These are phyloP conservation scores for Pogoniulus pusillus DNA, from an alignment of 2,797 vertebrate species.

Conservation along the genomic window DNA sequence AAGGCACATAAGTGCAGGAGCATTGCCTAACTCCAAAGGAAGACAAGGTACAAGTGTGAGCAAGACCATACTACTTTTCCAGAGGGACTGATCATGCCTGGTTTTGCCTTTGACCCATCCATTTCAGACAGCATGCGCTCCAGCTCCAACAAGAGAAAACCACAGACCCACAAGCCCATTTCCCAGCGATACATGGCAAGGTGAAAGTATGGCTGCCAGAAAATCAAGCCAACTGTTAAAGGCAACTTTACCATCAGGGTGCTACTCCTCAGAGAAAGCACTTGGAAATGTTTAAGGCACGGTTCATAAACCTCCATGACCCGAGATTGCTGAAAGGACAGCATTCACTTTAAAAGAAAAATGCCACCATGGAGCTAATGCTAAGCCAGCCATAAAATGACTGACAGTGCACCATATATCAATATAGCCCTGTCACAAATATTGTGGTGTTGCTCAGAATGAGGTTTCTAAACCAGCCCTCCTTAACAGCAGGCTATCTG, in stretches of 20 bases:
- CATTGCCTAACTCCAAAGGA: not conserved
- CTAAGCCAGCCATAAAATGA: not conserved
- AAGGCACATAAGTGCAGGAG: not conserved
- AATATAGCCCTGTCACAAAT: not conserved
- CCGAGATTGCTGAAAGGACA: not conserved
- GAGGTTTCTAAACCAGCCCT: not conserved
- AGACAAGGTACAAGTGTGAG: not conserved
- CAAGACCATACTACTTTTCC: not conserved
- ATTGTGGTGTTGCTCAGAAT: not conserved
- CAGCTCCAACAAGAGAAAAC: not conserved
- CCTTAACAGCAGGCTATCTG: conserved; percentile 17
- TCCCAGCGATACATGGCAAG: not conserved
- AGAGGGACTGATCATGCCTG: not conserved
- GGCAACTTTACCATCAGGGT: not conserved
- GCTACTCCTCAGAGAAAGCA: not conserved
- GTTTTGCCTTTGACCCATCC: not conserved
- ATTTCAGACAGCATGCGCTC: not conserved
- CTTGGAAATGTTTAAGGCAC: not conserved
- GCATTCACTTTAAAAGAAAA: not conserved
- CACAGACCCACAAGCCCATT: not conserved
- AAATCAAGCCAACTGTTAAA: not conserved
- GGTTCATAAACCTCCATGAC: not conserved
- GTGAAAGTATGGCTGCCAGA: not conserved
- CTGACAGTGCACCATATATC: not conserved
- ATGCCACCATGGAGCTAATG: accelerated